These are phyloP conservation scores for Belonocnema kinseyi DNA, from an alignment of 1,140 invertebrate species.

Conservation along the genomic window DNA sequence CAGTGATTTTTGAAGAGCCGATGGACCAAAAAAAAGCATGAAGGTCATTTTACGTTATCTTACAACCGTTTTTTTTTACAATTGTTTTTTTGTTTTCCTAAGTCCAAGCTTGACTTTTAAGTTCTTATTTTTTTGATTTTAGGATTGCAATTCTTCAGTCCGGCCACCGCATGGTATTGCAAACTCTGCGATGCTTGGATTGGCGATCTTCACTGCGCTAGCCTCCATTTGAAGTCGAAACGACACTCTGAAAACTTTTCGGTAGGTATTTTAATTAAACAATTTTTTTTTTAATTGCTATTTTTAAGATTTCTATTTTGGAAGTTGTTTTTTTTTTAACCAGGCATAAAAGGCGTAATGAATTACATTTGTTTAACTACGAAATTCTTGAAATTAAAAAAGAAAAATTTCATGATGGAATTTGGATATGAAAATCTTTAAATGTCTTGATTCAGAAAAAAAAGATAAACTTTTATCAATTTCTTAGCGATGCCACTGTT, in stretches of 20 bases:
- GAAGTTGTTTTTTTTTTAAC: too few species aligned
- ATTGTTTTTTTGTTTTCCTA: conserved; percentile 40
- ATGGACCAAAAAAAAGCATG: too few species aligned
- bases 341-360: too few species aligned
- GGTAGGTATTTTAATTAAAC: conserved; percentile 75
- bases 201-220: conserved; percentile 90
- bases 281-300: too few species aligned
- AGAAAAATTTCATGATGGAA: too few species aligned
- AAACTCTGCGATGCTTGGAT: conserved; percentile 90
- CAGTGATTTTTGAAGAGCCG: conserved; percentile 64
- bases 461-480: too few species aligned
- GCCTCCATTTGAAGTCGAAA: conserved; percentile 87
- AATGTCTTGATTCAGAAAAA: too few species aligned
- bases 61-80: conserved; percentile 51
- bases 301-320: too few species aligned
- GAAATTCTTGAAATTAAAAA: too few species aligned
- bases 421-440: too few species aligned
- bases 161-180: conserved; percentile 92
- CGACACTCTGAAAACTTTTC: conserved; percentile 86
- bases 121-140: conserved; percentile 66
- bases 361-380: too few species aligned
- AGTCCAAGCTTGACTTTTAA: conserved; percentile 32
- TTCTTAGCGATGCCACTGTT: too few species aligned
- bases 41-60: conserved; percentile 68
- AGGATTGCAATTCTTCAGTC: conserved; percentile 90